phyloP scores from a whole-genome alignment of 2,888 invertebrate genomes.

The Agonopterix alstromeriana region DNA sequence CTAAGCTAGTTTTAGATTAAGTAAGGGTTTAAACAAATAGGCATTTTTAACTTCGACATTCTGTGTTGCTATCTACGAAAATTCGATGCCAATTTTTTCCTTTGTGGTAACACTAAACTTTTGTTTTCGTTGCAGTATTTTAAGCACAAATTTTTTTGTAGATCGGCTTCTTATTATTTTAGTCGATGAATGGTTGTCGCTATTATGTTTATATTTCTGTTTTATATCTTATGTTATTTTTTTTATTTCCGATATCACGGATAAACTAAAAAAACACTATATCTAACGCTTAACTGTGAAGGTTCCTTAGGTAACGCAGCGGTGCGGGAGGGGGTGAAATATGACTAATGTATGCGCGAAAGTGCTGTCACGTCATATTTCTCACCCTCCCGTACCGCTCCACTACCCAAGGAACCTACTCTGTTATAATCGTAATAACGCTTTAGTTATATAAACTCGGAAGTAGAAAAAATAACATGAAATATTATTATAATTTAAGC shows the following conservation, averaged over 20 bases:
- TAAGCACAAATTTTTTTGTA: slow-evolving; percentile 35
- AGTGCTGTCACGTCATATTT: too few relatives aligned
- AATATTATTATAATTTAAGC: slow-evolving; percentile 34
- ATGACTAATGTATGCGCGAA: not conserved
- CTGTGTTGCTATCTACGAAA: slow-evolving; percentile 43
- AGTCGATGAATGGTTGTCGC: slow-evolving; percentile 52
- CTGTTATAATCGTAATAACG: not conserved
- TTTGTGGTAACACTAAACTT: slow-evolving; percentile 40
- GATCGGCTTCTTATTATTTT: slow-evolving; percentile 42
- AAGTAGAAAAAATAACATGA: not conserved
- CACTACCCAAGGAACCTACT: not conserved
- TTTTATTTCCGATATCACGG: not conserved
- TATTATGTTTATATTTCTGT: slow-evolving; percentile 34
- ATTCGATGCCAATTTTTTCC: slow-evolving; percentile 25
- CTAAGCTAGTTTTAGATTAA: slow-evolving; percentile 59
- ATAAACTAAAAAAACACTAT: not conserved
- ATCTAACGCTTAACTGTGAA: not conserved
- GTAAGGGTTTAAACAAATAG: slow-evolving; percentile 50
- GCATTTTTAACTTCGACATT: slow-evolving; percentile 63
- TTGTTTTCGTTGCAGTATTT: slow-evolving; percentile 56
- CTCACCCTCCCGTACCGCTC: too few relatives aligned
- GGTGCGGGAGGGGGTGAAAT: not conserved
- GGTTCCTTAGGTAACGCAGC: too few relatives aligned
- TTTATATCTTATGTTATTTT: slow-evolving; percentile 15
- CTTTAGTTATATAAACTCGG: too few relatives aligned